Evolutionary conservation across 2,888 invertebrate genomes (phyloP).

Genomic region (Branchinecta sandiegonensis): DNA sequence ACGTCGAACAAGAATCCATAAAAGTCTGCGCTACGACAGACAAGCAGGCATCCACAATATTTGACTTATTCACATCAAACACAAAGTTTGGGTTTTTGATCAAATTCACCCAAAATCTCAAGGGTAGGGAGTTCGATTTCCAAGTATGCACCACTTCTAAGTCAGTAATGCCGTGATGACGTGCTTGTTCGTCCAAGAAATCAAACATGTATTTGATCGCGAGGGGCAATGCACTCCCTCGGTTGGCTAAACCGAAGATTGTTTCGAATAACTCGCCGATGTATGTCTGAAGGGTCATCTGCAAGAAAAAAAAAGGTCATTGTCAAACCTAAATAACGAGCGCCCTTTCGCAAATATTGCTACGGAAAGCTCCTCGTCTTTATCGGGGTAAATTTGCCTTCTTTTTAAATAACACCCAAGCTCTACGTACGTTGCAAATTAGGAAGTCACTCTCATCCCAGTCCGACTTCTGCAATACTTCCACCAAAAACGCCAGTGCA

Average conservation of each 20-base stretch:
- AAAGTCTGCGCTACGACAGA: slow-evolving; percentile 99
- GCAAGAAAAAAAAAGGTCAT: slow-evolving; percentile 22
- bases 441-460: too few relatives aligned
- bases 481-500: too few relatives aligned
- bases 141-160: slow-evolving; percentile 98
- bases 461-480: too few relatives aligned
- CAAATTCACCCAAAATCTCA: slow-evolving; percentile 95
- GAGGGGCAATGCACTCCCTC: slow-evolving; percentile 86
- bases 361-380: too few relatives aligned
- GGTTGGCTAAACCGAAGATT: slow-evolving; percentile 93
- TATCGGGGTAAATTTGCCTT: not conserved
- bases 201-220: slow-evolving; percentile 99
- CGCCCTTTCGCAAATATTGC: not conserved
- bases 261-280: slow-evolving; percentile 97
- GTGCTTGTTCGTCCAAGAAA: slow-evolving; percentile 96
- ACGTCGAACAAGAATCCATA: slow-evolving; percentile 99
- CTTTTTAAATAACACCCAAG: too few relatives aligned
- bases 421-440: too few relatives aligned
- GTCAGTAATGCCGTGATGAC: slow-evolving; percentile 87
- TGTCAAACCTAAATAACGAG: not conserved
- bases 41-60: slow-evolving; percentile 94
- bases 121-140: slow-evolving; percentile 79
- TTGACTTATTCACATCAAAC: slow-evolving; percentile 96
- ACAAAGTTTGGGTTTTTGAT: slow-evolving; percentile 99
- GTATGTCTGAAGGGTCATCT: slow-evolving; percentile 77